These are phyloP conservation scores for Mythimna vitellina DNA, from an alignment of 2,888 invertebrate species.

Conservation along the genomic window DNA sequence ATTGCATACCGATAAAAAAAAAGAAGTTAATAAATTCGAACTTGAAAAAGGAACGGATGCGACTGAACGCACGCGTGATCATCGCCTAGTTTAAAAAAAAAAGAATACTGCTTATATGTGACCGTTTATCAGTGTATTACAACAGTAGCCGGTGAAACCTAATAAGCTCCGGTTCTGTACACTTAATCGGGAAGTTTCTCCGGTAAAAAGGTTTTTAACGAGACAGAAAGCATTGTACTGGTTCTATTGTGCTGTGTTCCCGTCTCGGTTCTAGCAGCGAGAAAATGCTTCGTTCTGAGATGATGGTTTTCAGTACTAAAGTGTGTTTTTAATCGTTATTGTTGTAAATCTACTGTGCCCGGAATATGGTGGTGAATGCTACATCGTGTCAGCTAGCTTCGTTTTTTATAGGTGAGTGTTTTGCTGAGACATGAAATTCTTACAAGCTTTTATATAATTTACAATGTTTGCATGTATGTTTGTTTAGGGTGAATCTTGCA, in stretches of 20 bases:
- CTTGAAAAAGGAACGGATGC: conserved; percentile 39
- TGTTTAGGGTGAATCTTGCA: too few relatives aligned
- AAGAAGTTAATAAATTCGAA: conserved; percentile 11
- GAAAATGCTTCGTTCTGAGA: conserved; percentile 74
- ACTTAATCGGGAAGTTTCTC: conserved; percentile 61
- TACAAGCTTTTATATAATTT: background rate
- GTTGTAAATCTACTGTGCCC: conserved; percentile 45
- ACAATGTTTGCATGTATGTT: too few relatives aligned
- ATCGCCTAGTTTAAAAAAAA: conserved; percentile 45
- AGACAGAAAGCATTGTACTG: conserved; percentile 74
- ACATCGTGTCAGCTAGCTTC: conserved; percentile 77
- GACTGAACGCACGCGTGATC: conserved; percentile 34
- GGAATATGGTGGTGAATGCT: conserved; percentile 74
- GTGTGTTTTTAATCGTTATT: conserved; percentile 60
- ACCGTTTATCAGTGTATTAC: conserved; percentile 58
- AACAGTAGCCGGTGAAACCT: conserved; percentile 62
- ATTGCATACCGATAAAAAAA: conserved; percentile 18
- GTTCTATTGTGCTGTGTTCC: conserved; percentile 70
- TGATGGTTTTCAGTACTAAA: conserved; percentile 67
- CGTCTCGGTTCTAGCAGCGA: conserved; percentile 50
- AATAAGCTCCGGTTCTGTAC: conserved; percentile 59
- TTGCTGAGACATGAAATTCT: conserved; percentile 7
- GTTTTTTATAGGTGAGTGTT: conserved; percentile 81
- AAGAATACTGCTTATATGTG: conserved; percentile 55
- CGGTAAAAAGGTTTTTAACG: conserved; percentile 74